Evolutionary conservation across 23 tunicate genomes (phyloP), one percentile per base, ranked within the genome.

Genomic region (Aplidium turbinatum): DNA sequence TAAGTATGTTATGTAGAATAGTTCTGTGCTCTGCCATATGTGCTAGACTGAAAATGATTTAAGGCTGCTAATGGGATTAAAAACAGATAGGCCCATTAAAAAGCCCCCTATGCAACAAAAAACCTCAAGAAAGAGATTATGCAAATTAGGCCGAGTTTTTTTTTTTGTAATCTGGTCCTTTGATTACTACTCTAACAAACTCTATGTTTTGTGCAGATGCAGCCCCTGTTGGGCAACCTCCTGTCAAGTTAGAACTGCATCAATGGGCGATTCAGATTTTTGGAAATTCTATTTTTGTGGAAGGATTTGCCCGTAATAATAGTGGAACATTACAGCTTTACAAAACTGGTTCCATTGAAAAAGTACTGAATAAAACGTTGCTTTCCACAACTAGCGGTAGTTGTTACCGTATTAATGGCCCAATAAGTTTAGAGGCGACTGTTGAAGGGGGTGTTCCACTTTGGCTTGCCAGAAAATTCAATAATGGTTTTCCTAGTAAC

Each of bases 401-500:
- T 40, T 45, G 38, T 30, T 76, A 76, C 60, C 13, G 58, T 19
- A 13, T 76, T 0, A 76, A 42, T 16, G 82, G 82, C 39, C 40
- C 47, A 2, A 9, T 76, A 36, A 36, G 48, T 47, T n/a, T 46
- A 27, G 82, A 76, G 13, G 68, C 82, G 2, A 42, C 72, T 38
- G 33, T 76, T 5, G 40, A 62, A 4, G 32, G 51, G 11, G 62
- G 62, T 23, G 2, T 76, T 24, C 60, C 82, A 5, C 36, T 60
- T 0, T 61, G 52, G 57, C 1, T 76, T 4, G 82, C 60, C 25
- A 62, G 62, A 4, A 55, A 33, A 47, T 76, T 76, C 26, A 28
- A 29, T 9, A 3, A 16, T 31, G 82, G 82, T 13, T 76, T 76
- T 62, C 72, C 82, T 18, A 16, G 26, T 3, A 76, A 76, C 26